Base-by-base conservation (phyloP, 2,888 invertebrate species). In the Xestia xanthographa region DNA sequence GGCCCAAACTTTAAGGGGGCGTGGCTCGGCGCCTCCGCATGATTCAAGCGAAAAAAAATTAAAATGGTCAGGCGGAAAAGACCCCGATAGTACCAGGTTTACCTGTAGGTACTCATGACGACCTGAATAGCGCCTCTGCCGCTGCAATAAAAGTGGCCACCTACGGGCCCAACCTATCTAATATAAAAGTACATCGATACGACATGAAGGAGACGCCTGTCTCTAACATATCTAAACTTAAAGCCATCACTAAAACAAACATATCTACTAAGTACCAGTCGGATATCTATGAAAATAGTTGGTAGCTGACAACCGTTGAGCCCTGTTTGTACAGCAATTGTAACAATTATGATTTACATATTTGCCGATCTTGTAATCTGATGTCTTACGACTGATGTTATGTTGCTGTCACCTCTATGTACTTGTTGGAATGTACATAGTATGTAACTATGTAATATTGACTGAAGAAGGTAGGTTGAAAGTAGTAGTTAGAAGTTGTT, bases 231-330 rank as follows among this genome's bases (percentile, higher is more conserved):
- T 63, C 65, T 78, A 60, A 77, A 77, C 29, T 66, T 22, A 56
- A 41, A 63, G 45, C 29, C 79, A 88, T 63, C 71, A 77, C 14
- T 12, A 72, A 73, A 65, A 77, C 63, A 85, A 80, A 82, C 66
- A 79, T 38, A 74, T 43, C 22, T 63, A 75, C 20, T 83, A 72
- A 79, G 63, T 69, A 34, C 65, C 62, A 60, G 75, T 71, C 20
- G 74, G 81, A 89, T 88, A 86, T 86, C 85, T 88, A 83, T 87
- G 87, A 86, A 91, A 92, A 92, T 92, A 91, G 91, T 90, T 92
- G 93, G 91, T 91, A 92, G 93, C 92, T 93, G 93, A 92, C 93
- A 93, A 83, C 80, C 83, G 87, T 86, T 92, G 88, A 93, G 92
- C 90, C 88, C 76, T 92, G 84, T 93, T 92, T 93, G 87, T 77